Percentiles rank a stretch among this genome's conserved stretches.
phyloP scores from a whole-genome alignment of 2,888 invertebrate genomes.

The Habroteleia sp. region DNA sequence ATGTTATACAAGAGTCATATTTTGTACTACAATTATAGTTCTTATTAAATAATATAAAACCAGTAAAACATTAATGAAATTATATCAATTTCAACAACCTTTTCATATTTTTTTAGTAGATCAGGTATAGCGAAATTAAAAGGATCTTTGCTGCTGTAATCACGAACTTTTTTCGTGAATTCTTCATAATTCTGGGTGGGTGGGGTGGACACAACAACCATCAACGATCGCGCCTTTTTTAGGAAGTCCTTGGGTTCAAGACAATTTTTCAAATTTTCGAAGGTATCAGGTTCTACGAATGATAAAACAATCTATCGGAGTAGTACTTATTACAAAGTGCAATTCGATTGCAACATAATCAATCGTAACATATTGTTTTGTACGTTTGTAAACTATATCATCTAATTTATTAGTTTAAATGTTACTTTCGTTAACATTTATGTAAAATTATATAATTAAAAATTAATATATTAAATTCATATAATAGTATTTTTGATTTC shows the following conservation, averaged over 20 bases:
- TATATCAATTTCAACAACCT: constrained; percentile 72
- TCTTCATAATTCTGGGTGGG: constrained; percentile 87
- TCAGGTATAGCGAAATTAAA: constrained; percentile 89
- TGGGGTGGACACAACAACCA: constrained; percentile 94
- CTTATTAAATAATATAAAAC: too few species aligned
- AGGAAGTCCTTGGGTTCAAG: constrained; percentile 84
- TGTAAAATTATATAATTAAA: too few species aligned
- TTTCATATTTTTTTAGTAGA: constrained; percentile 81
- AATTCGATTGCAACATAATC: constrained; percentile 27
- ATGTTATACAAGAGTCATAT: too few species aligned
- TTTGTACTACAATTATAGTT: too few species aligned
- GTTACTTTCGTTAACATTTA: too few species aligned
- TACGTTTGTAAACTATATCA: too few species aligned
- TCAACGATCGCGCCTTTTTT: constrained; percentile 89
- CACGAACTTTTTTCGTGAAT: constrained; percentile 90
- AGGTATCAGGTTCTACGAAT: constrained; percentile 65
- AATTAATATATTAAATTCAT: too few species aligned
- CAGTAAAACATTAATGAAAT: too few species aligned
- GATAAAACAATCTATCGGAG: constrained; percentile 60
- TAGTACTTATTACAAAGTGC: constrained; percentile 62
- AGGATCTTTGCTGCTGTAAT: constrained; percentile 89
- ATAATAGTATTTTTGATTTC: too few species aligned
- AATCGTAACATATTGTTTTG: too few species aligned
- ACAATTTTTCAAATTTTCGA: constrained; percentile 84
- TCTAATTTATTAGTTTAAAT: too few species aligned